Conservation (phyloP, 2,888 invertebrate species). For the Thereva nobilitata region DNA sequence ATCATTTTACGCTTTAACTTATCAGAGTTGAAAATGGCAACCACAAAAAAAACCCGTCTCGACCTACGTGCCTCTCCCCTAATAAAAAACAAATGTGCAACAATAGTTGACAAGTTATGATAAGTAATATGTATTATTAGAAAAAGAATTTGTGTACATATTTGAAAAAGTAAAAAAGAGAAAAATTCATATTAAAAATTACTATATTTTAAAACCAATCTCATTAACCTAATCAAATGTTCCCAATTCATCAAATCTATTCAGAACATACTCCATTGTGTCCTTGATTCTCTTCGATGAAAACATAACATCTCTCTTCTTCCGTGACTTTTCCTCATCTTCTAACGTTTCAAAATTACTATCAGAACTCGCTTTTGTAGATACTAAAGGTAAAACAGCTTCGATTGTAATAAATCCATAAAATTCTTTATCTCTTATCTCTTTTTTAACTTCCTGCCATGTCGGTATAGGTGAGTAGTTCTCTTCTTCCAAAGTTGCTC, state of each 20-base stretch:
- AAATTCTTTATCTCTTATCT: conserved; percentile 50
- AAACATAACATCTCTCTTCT: not conserved
- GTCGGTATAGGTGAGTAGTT: conserved; percentile 47
- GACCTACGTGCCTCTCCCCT: too few species aligned
- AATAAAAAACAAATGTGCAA: too few species aligned
- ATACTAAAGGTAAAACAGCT: conserved; percentile 40
- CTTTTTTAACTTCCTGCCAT: conserved; percentile 48
- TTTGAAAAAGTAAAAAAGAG: too few species aligned
- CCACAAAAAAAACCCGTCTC: too few species aligned
- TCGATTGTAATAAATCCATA: conserved; percentile 51
- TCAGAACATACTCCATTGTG: not conserved
- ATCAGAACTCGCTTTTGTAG: conserved; percentile 27
- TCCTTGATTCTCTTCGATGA: not conserved
- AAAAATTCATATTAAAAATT: too few species aligned
- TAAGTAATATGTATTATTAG: too few species aligned
- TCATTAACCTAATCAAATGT: too few species aligned
- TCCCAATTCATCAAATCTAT: not conserved
- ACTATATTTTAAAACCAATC: not conserved
- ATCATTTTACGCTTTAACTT: too few species aligned
- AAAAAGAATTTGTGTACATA: too few species aligned
- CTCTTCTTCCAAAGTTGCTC: conserved; percentile 46
- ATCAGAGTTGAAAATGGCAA: too few species aligned
- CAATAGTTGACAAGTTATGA: too few species aligned
- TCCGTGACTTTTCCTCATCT: not conserved
- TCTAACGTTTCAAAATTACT: conserved; percentile 18